Percentiles rank a stretch among this genome's conserved stretches.
Evolutionary conservation across 2,797 vertebrate species (phyloP).

Genomic region (Acridotheres tristis): DNA sequence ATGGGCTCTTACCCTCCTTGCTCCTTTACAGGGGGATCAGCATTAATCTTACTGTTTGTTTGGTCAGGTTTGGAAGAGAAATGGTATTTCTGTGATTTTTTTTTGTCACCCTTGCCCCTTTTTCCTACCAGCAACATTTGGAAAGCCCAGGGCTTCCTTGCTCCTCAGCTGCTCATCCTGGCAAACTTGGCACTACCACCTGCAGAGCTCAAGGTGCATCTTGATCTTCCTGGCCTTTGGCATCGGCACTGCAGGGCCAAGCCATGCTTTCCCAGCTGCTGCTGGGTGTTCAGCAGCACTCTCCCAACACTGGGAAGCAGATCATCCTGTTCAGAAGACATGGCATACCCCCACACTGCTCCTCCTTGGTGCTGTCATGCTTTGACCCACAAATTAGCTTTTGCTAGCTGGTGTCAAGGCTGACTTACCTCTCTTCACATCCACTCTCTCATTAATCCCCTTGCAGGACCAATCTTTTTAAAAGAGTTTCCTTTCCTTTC

Average conservation of each 20-base stretch:
- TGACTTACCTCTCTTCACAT: neutral
- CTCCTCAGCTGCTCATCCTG: neutral
- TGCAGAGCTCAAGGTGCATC: neutral
- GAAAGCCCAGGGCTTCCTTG: neutral
- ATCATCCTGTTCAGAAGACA: neutral
- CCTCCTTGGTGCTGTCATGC: neutral
- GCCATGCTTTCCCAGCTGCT: neutral
- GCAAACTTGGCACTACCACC: neutral
- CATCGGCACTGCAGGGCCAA: neutral
- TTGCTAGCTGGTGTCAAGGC: neutral
- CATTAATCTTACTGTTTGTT: neutral
- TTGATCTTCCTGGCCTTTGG: neutral
- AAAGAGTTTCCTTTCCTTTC: neutral
- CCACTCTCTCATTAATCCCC: neutral
- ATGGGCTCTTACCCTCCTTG: neutral
- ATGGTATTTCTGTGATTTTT: neutral
- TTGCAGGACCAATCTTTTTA: neutral
- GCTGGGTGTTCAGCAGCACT: neutral
- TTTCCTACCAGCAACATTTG: neutral
- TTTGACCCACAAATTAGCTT: neutral
- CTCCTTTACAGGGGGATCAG: neutral
- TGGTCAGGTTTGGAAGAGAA: neutral
- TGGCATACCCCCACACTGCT: rapidly evolving
- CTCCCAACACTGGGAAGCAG: neutral
- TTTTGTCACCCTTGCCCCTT: neutral